phyloP scores from a whole-genome alignment of 2,113 vertebrate species.

The Periophthalmus modestus region DNA sequence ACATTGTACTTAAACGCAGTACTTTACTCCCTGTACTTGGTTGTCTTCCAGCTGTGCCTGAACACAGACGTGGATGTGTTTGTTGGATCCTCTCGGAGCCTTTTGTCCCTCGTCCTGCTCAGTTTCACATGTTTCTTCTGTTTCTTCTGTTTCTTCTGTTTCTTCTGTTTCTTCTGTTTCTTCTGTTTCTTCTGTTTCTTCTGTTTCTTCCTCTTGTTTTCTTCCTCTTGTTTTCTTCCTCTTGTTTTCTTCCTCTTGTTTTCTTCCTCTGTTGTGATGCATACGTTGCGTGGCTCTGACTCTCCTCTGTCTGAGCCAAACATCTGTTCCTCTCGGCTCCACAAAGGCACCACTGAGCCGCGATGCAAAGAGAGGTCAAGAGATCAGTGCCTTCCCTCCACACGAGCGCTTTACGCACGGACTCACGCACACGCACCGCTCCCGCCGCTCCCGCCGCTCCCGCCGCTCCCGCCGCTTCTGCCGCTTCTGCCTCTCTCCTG shows the following conservation, averaged over 20 bases:
- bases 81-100: no score
- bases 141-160: no score
- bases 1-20: no score
- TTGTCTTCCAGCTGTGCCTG: no score
- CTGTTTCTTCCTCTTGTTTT: no score
- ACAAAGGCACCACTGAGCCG: slow-evolving; percentile 72
- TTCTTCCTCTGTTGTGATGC: slow-evolving; percentile 19
- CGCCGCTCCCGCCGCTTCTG: slow-evolving; percentile 32
- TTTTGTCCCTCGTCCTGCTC: no score
- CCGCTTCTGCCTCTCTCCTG: slow-evolving; percentile 58
- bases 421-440: slow-evolving; percentile 15
- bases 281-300: slow-evolving; percentile 48
- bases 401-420: slow-evolving; percentile 19
- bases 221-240: no score
- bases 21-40: no score
- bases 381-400: slow-evolving; percentile 70
- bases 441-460: neutral
- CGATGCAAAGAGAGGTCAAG: slow-evolving; percentile 76
- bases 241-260: no score
- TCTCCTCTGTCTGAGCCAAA: slow-evolving; percentile 49
- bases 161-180: no score
- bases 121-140: neutral
- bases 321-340: slow-evolving; percentile 76
- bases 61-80: no score
- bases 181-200: no score